phyloP scores from a whole-genome alignment of 2,797 vertebrate species.

The Heteromormyrus szaboi region DNA sequence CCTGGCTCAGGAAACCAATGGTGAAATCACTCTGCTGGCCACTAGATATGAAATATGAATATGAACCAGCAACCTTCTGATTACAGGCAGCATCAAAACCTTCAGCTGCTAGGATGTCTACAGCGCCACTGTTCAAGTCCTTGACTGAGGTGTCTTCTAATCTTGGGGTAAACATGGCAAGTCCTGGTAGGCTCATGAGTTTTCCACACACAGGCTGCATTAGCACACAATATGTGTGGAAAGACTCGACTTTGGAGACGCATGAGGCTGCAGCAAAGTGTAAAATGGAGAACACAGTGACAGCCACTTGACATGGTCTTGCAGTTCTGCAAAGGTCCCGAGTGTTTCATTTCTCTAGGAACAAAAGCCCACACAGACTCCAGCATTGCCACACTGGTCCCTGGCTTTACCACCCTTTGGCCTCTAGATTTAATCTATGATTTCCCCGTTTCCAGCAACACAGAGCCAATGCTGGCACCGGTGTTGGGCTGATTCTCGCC shows the following conservation, averaged over 20 bases:
- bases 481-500: background rate
- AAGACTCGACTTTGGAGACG: background rate
- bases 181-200: background rate
- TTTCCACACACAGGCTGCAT: background rate
- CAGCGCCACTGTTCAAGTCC: background rate
- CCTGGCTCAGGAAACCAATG: background rate
- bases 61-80: background rate
- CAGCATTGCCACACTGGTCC: background rate
- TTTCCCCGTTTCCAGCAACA: background rate
- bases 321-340: background rate
- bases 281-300: background rate
- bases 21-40: background rate
- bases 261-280: background rate
- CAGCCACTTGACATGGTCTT: background rate
- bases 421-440: background rate
- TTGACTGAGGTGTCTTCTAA: background rate
- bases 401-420: background rate
- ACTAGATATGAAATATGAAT: background rate
- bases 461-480: background rate
- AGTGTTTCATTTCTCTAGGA: background rate
- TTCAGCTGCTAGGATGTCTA: background rate
- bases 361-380: background rate
- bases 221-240: background rate
- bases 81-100: background rate
- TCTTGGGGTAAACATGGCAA: background rate